Base-by-base conservation (phyloP, 2,113 vertebrate species). In the Planiliza haematocheilus region DNA sequence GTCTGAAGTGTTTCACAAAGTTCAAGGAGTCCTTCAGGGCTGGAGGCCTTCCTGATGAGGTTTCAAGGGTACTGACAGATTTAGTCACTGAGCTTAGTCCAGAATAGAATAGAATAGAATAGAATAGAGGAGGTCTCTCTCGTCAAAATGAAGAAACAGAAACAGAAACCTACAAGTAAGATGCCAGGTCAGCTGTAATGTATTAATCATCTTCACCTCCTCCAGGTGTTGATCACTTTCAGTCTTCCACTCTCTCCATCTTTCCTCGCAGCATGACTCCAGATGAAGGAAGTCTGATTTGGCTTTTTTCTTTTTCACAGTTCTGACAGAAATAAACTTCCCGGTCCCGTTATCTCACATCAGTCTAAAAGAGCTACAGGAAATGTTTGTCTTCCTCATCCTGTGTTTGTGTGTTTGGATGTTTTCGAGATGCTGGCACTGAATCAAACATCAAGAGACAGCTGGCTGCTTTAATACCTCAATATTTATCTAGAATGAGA, bases 311-410 rank as follows among this genome's bases (percentile, higher is more conserved):
- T 56, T 39, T 56, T 36, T 72, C 45, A 59, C 53, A 52, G 30
- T n/a, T n/a, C 34, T 4, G 16, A 34, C 24, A 65, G 49, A 46
- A 34, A 41, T 21, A 45, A 17, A 59, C 18, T 59, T 49, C 61
- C 62, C 11, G 6, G 38, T 14, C 2, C 12, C 9, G 14, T 74
- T 79, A 89, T 89, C 87, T 62, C 34, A n/a, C 30, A 78, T 85
- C 77, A 43, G 61, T 70, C 73, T 49, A 62, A 89, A 71, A 70
- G 49, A 18, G 68, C 51, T 39, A 74, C 82, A 85, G 90, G 88
- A 90, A 91, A 86, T 89, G 85, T 89, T 90, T 81, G 74, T 79
- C 64, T 91, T 86, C 84, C 81, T 80, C 84, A 63, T 91, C 87
- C 91, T 90, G 89, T 85, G 81, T 77, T 42, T 37, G 74, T 61